These are phyloP conservation scores for Maniola jurtina DNA, from an alignment of 1,140 invertebrate genomes.

Conservation along the genomic window DNA sequence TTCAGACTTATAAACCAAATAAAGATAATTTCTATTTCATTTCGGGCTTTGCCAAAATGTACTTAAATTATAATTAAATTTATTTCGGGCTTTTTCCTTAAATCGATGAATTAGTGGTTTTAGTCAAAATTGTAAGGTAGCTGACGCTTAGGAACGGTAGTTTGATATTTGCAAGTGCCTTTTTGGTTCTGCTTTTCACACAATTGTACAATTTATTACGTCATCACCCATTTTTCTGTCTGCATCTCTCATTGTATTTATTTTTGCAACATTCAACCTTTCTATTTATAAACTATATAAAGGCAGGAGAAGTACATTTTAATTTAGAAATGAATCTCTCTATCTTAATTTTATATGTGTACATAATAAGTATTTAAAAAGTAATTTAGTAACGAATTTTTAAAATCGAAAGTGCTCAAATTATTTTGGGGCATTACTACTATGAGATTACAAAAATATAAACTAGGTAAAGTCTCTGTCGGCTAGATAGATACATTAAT, in stretches of 20 bases:
- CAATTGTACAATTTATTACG: background rate
- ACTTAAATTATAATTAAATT: background rate
- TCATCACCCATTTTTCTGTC: background rate
- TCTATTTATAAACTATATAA: no score
- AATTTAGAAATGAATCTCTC: no score
- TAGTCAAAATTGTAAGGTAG: background rate
- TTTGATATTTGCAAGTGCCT: background rate
- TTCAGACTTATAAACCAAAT: background rate
- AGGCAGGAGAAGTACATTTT: no score
- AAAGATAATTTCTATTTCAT: background rate
- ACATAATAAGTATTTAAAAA: no score
- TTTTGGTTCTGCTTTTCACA: constrained; percentile 14
- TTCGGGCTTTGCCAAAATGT: background rate
- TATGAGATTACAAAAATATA: no score
- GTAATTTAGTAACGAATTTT: no score
- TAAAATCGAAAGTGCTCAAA: no score
- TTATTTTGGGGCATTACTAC: no score
- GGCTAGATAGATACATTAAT: no score
- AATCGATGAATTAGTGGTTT: background rate
- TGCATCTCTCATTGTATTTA: background rate
- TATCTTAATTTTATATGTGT: no score
- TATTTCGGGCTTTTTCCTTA: background rate
- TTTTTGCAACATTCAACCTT: no score
- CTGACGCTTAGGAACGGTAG: background rate
- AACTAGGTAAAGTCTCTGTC: no score